phyloP scores from a whole-genome alignment of 2,113 vertebrate species.

The Lamprotornis superbus region DNA sequence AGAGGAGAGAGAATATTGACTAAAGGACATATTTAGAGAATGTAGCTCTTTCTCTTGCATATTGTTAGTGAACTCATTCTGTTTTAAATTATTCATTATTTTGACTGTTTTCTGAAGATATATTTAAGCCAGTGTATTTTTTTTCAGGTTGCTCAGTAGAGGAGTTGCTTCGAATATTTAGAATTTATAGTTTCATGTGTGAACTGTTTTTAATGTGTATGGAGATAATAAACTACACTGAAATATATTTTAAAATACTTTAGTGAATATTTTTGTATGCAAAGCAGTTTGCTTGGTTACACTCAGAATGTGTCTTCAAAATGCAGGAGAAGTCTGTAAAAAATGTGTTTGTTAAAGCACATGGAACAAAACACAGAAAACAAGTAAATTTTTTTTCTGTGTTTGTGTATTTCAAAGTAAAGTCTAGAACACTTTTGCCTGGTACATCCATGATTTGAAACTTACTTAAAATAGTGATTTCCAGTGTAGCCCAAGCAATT shows the following conservation, averaged over 20 bases:
- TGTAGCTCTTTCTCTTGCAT: not conserved
- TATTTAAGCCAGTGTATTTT: not conserved
- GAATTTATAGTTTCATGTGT: not conserved
- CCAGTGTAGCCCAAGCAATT: not conserved
- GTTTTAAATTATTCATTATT: slow-evolving; percentile 14
- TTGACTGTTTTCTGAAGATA: not conserved
- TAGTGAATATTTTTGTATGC: not conserved
- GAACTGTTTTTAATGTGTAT: not conserved
- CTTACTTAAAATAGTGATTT: not conserved
- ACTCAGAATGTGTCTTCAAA: not conserved
- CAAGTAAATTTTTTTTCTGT: not conserved
- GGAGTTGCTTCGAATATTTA: not conserved
- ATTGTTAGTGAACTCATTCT: not conserved
- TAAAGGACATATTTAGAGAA: not conserved
- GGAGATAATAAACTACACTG: not conserved
- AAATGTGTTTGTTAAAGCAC: not conserved
- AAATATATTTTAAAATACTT: not conserved
- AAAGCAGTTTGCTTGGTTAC: not conserved
- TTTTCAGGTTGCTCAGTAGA: not conserved
- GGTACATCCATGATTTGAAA: not conserved
- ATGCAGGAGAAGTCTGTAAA: not conserved
- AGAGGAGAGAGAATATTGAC: not conserved
- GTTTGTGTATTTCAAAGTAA: not conserved
- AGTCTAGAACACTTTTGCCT: not conserved
- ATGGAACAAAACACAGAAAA: not conserved